Conservation (phyloP, 2,113 vertebrate genomes). For the Columba livia region DNA sequence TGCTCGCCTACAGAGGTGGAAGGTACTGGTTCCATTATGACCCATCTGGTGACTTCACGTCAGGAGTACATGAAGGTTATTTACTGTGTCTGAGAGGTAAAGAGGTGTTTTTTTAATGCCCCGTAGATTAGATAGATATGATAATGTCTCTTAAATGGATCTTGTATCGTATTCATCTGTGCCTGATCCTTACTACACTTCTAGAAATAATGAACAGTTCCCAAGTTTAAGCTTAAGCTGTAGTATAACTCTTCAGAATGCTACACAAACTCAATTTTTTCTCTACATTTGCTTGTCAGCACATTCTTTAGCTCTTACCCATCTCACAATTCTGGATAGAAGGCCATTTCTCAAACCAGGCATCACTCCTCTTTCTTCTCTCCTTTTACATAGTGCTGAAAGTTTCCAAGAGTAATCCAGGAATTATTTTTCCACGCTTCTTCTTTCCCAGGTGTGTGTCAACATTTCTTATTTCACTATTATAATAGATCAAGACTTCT, state of each 20-base stretch:
- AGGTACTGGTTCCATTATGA: constrained; percentile 59
- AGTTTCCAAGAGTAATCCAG: neutral
- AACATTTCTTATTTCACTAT: neutral
- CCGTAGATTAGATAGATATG: neutral
- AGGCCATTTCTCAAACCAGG: neutral
- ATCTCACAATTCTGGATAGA: neutral
- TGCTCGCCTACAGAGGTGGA: constrained; percentile 69
- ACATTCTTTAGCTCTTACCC: neutral
- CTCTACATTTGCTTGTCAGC: neutral
- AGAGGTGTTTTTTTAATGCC: neutral
- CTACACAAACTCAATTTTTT: neutral
- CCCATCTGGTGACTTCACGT: constrained; percentile 64
- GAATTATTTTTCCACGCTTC: neutral
- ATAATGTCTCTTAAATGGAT: neutral
- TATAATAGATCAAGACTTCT: neutral
- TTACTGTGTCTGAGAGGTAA: neutral
- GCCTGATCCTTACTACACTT: neutral
- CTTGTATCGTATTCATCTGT: neutral
- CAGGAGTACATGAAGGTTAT: neutral
- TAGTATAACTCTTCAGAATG: neutral
- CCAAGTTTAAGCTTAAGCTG: neutral
- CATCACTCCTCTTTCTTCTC: neutral
- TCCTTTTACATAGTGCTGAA: neutral
- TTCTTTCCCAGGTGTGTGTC: neutral
- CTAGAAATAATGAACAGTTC: neutral